Percentiles rank a stretch among this genome's conserved stretches.
phyloP scores from a whole-genome alignment of 2,113 vertebrate species.

The Nothocercus nigrocapillus region DNA sequence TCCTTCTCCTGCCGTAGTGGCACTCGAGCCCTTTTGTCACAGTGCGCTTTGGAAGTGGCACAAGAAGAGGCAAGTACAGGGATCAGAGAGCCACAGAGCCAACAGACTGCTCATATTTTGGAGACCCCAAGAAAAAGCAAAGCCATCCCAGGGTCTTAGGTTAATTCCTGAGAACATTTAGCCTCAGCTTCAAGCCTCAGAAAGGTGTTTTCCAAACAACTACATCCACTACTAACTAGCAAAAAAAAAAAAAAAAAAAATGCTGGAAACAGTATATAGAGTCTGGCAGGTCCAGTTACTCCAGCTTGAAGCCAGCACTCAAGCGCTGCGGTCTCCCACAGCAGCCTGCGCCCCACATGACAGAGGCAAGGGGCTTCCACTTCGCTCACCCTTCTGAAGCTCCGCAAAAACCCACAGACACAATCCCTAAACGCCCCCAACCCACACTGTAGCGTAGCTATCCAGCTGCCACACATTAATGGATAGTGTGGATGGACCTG shows the following conservation, averaged over 20 bases:
- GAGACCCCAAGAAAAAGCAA: background rate
- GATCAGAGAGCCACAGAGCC: background rate
- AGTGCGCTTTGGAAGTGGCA: background rate
- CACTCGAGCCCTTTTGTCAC: too few relatives aligned
- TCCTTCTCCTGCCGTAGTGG: background rate
- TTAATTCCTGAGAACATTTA: background rate
- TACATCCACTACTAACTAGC: fast-evolving
- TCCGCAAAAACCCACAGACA: background rate
- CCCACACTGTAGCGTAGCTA: background rate
- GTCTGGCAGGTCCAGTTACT: background rate
- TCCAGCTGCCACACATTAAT: background rate
- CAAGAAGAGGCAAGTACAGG: background rate
- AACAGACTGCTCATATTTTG: background rate
- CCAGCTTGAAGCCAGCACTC: background rate
- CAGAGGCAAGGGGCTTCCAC: background rate
- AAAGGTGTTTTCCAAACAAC: background rate
- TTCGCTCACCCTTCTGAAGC: background rate
- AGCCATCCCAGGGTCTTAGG: background rate
- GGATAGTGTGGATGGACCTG: background rate
- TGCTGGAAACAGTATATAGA: background rate
- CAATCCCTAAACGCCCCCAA: background rate
- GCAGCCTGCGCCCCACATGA: fast-evolving
- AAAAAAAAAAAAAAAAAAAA: background rate
- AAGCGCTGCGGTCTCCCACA: background rate
- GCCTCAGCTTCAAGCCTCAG: too few relatives aligned